A percentile compares a stretch with the other conserved stretches of the same genome.
These are phyloP conservation scores for Cephalopachus bancanus DNA, from an alignment of 2,797 vertebrate genomes.

Conservation along the genomic window DNA sequence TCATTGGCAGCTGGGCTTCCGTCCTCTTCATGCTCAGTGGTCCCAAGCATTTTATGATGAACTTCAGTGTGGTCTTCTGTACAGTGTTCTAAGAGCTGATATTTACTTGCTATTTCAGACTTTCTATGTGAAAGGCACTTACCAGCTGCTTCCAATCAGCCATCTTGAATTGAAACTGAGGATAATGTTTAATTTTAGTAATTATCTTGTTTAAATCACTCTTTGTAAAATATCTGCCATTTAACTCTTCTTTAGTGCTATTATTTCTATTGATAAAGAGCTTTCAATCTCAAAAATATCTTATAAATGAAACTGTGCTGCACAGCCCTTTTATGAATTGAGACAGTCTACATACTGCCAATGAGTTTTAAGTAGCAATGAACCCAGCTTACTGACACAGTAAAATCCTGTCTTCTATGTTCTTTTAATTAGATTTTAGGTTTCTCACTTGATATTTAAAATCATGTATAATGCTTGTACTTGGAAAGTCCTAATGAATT, in stretches of 20 bases:
- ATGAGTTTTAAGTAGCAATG: conserved; percentile 48
- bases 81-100: too few species aligned
- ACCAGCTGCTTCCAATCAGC: too few species aligned
- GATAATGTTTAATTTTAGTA: conserved; percentile 25
- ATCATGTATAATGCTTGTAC: conserved; percentile 67
- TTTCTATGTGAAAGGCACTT: too few species aligned
- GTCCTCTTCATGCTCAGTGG: too few species aligned
- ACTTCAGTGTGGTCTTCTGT: too few species aligned
- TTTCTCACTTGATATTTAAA: conserved; percentile 61
- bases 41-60: too few species aligned
- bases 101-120: too few species aligned
- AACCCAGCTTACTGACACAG: neutral
- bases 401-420: conserved; percentile 50
- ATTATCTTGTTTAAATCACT: neutral
- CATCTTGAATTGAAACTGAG: too few species aligned
- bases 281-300: neutral
- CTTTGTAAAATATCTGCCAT: neutral
- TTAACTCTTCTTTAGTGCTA: neutral
- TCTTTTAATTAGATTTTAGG: conserved; percentile 70
- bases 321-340: neutral
- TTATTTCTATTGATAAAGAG: neutral
- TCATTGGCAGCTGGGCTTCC: too few species aligned
- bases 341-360: neutral
- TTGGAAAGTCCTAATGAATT: conserved; percentile 64
- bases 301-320: conserved; percentile 21